Conservation (phyloP, 2,113 vertebrate species). For the Nansenia antarctica region DNA sequence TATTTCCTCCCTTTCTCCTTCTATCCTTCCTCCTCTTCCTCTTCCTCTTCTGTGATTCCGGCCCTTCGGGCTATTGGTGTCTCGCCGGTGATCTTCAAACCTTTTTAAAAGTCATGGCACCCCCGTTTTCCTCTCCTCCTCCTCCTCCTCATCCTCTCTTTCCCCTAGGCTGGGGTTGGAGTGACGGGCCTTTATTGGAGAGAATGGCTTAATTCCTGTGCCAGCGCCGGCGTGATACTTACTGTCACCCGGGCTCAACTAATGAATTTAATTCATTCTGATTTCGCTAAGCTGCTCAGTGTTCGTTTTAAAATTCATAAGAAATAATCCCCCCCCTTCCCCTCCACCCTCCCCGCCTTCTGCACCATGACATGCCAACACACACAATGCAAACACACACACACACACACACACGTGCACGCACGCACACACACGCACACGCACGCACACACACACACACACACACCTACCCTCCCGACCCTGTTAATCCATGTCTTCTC, state of each 20-base stretch:
- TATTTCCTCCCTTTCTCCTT: not conserved
- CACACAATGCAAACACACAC: not conserved
- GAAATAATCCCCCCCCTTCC: constrained; percentile 10
- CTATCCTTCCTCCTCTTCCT: not conserved
- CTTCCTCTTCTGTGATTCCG: not conserved
- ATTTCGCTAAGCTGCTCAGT: constrained; percentile 59
- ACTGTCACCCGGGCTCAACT: constrained; percentile 39
- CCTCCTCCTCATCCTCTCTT: constrained; percentile 1
- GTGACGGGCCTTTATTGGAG: constrained; percentile 39
- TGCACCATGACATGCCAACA: constrained; percentile 1
- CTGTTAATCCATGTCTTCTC: constrained; percentile 46
- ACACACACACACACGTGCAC: not conserved
- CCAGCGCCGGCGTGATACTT: constrained; percentile 24
- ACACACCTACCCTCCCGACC: constrained; percentile 29
- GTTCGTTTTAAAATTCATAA: constrained; percentile 54
- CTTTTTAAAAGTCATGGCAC: not conserved
- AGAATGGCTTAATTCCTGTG: constrained; percentile 39
- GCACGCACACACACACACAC: constrained; percentile 31
- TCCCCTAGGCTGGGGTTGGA: constrained; percentile 22
- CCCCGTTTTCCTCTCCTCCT: not conserved
- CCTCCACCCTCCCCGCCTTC: constrained; percentile 1
- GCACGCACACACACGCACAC: not conserved
- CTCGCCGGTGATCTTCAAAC: not conserved
- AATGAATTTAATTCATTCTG: constrained; percentile 61
- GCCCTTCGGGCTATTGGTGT: not conserved